Percentiles rank a stretch among this genome's conserved stretches.
Conservation (phyloP, 2,888 invertebrate species). For the Plagodis pulveraria region DNA sequence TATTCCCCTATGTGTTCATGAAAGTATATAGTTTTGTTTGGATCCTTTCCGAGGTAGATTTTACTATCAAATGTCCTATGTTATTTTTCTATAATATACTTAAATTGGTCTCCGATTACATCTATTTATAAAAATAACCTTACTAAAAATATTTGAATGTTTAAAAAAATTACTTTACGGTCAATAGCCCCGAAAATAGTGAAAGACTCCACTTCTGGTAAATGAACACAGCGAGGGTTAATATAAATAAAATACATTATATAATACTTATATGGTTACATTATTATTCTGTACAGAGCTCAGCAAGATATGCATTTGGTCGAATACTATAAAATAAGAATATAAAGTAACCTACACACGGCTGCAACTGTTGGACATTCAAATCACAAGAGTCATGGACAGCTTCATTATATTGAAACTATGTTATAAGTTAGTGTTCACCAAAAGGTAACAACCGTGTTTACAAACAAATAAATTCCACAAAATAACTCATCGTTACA, state of each 20-base stretch:
- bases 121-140: constrained; percentile 19
- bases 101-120: constrained; percentile 23
- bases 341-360: constrained; percentile 21
- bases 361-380: constrained; percentile 7
- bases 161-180: neutral
- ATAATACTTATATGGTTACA: constrained; percentile 25
- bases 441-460: constrained; percentile 12
- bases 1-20: constrained; percentile 21
- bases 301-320: constrained; percentile 38
- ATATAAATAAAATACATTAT: constrained; percentile 21
- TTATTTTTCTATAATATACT: constrained; percentile 9
- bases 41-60: constrained; percentile 17
- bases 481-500: constrained; percentile 43
- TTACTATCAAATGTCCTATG: constrained; percentile 17
- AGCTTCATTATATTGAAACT: neutral
- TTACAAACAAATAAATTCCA: constrained; percentile 35
- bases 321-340: constrained; percentile 30
- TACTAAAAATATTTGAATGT: constrained; percentile 7
- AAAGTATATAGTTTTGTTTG: constrained; percentile 10
- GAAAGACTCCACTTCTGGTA: constrained; percentile 1
- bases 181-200: constrained; percentile 5
- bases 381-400: neutral
- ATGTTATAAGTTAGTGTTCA: neutral
- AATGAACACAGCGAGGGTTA: constrained; percentile 25
- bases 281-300: constrained; percentile 25